Evolutionary conservation across 2,888 invertebrate species (phyloP).

Genomic region (Peribatodes rhomboidaria): DNA sequence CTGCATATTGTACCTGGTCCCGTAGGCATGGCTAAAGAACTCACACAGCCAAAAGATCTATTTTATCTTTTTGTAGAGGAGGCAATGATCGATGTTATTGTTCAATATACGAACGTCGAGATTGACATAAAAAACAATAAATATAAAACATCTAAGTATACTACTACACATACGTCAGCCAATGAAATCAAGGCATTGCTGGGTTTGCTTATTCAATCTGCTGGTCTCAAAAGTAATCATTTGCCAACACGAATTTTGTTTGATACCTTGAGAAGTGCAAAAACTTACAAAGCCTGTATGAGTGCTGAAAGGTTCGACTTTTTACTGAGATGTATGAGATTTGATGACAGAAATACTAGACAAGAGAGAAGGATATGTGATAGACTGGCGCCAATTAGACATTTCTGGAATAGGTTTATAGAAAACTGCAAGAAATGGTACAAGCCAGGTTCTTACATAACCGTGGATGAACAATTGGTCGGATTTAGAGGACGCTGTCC

Average conservation of each 20-base stretch:
- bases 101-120: slow-evolving; percentile 22
- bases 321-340: slow-evolving; percentile 25
- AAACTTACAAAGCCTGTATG: slow-evolving; percentile 35
- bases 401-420: slow-evolving; percentile 39
- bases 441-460: slow-evolving; percentile 37
- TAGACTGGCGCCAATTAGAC: slow-evolving; percentile 23
- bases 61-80: slow-evolving; percentile 25
- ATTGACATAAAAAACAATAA: slow-evolving; percentile 12
- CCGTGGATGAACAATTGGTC: slow-evolving; percentile 40
- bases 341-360: slow-evolving; percentile 31
- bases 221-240: slow-evolving; percentile 35
- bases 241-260: slow-evolving; percentile 35
- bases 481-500: slow-evolving; percentile 42
- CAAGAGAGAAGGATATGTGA: slow-evolving; percentile 26
- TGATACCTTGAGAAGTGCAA: slow-evolving; percentile 28
- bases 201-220: slow-evolving; percentile 29
- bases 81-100: slow-evolving; percentile 24
- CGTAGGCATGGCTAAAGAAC: slow-evolving; percentile 12
- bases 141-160: slow-evolving; percentile 10
- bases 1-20: slow-evolving; percentile 15
- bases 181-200: slow-evolving; percentile 33
- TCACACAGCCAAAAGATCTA: slow-evolving; percentile 21
- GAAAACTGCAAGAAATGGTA: slow-evolving; percentile 36
- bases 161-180: slow-evolving; percentile 20
- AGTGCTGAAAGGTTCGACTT: slow-evolving; percentile 42